Evolutionary conservation across 1,140 invertebrate genomes (phyloP), one percentile per base, ranked within the genome.

Genomic region (Dolichoris vasculosae): DNA sequence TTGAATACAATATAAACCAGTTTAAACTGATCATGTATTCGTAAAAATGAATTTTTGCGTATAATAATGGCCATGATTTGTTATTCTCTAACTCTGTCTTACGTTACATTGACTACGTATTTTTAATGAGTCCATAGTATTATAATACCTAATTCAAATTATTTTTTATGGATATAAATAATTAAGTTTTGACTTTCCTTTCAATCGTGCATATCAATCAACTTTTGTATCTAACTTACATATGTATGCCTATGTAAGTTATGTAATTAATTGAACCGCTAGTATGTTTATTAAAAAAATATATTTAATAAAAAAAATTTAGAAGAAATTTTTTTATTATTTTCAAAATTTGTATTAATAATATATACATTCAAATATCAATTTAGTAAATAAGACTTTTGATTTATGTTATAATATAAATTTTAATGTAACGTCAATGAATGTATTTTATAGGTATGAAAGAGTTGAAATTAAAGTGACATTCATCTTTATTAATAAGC

Each of bases 401-500:
- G 51, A 79, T 79, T 78, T 79, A 79, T 63, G 35, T 26, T 23
- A 11, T 20, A 0, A 15, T 63, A 2, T 79, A 38, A 79, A 63
- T 79, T 79, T 63, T n/a, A 59, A 79, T 79, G 63, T 40, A 79
- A 55, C 77, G 11, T 55, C 30, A 38, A 30, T 32, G 38, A 80
- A 67, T 30, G 63, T 43, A 48, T 32, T 43, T 67, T 80, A 64
- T 26, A n/a, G 17, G 30, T 15, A 30, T 15, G 59, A 59, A 80
- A 71, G 48, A 64, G 40, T 63, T 26, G 15, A 83, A 83, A 26
- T 17, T 59, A 48, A 67, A 63, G 82, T 38, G 32, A 35, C 71
- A 26, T 77, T 77, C 26, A 20, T 83, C 55, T 63, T 77, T 40
- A 83, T 83, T 83, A 83, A 77, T 77, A 43, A n/a, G 71, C 73